A percentile compares a stretch with the other conserved stretches of the same genome.
Conservation (phyloP, 1,140 invertebrate species). For the Formica selysi region DNA sequence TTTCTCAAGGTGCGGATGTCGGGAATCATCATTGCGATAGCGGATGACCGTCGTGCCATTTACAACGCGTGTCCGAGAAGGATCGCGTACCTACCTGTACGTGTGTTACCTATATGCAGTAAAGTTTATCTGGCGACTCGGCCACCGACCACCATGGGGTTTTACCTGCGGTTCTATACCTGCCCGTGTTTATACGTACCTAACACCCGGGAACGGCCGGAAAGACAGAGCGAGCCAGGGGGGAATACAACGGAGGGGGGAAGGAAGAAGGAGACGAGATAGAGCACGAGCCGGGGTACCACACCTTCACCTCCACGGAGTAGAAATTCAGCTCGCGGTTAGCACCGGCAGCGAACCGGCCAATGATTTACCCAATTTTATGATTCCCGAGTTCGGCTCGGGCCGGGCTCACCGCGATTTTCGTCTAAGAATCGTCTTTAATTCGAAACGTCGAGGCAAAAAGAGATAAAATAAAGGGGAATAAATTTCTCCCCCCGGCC, state of each 20-base stretch:
- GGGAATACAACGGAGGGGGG: not conserved
- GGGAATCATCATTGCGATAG: conserved; percentile 82
- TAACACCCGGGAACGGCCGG: conserved; percentile 71
- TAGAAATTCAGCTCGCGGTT: conserved; percentile 62
- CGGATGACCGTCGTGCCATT: conserved; percentile 75
- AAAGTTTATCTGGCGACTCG: conserved; percentile 78
- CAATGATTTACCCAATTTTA: conserved; percentile 77
- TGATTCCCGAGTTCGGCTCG: conserved; percentile 76
- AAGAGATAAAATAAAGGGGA: conserved; percentile 46
- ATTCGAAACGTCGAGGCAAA: conserved; percentile 27
- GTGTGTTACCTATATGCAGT: conserved; percentile 79
- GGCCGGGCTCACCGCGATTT: conserved; percentile 53
- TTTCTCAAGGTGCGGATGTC: conserved; percentile 74
- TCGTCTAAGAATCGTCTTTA: conserved; percentile 53
- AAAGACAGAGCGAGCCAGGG: conserved; percentile 26
- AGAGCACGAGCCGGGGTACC: conserved; percentile 63
- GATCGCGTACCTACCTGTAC: conserved; percentile 69
- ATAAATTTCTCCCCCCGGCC: conserved; percentile 58
- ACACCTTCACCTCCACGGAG: conserved; percentile 55
- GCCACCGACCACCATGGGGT: conserved; percentile 78
- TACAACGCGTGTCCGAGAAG: conserved; percentile 25
- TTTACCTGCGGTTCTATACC: conserved; percentile 79
- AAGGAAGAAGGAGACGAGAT: not conserved
- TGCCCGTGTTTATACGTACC: conserved; percentile 78
- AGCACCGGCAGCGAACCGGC: conserved; percentile 30